These are phyloP conservation scores for Champsocephalus esox DNA, from an alignment of 2,797 vertebrate species.

Conservation along the genomic window DNA sequence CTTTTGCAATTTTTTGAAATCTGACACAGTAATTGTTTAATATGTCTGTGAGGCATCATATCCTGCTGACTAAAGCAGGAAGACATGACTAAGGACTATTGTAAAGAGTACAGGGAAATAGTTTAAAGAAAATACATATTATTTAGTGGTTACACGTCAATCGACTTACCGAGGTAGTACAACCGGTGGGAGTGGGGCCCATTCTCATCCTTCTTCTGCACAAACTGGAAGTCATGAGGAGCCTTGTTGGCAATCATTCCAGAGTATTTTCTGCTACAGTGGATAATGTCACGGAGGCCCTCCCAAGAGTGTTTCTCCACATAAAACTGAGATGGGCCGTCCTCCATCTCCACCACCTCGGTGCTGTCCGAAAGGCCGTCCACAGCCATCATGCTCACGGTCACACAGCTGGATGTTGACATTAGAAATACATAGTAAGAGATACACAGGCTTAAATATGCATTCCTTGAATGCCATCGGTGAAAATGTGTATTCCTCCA, in stretches of 20 bases:
- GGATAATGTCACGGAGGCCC: conserved; percentile 95
- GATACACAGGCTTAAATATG: background rate
- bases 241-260: conserved; percentile 97
- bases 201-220: conserved; percentile 92
- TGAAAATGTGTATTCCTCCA: background rate
- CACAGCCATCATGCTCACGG: conserved; percentile 92
- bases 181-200: conserved; percentile 95
- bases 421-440: conserved; percentile 22
- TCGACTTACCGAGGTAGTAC: conserved; percentile 93
- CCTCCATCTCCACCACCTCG: conserved; percentile 91
- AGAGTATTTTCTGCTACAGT: conserved; percentile 96
- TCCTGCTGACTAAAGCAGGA: conserved; percentile 5
- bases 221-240: conserved; percentile 97
- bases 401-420: conserved; percentile 75
- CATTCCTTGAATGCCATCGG: background rate
- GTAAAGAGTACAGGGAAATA: conserved; percentile 6
- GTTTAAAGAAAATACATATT: too few relatives aligned
- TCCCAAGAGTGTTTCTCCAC: conserved; percentile 98
- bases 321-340: conserved; percentile 90
- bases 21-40: conserved; percentile 16
- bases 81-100: conserved; percentile 11
- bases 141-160: background rate
- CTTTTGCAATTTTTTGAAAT: too few relatives aligned
- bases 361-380: conserved; percentile 87
- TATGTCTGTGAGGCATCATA: conserved; percentile 23